Evolutionary conservation across 2,888 invertebrate genomes (phyloP).

Genomic region (Spatulosminthurus flaviceps): DNA sequence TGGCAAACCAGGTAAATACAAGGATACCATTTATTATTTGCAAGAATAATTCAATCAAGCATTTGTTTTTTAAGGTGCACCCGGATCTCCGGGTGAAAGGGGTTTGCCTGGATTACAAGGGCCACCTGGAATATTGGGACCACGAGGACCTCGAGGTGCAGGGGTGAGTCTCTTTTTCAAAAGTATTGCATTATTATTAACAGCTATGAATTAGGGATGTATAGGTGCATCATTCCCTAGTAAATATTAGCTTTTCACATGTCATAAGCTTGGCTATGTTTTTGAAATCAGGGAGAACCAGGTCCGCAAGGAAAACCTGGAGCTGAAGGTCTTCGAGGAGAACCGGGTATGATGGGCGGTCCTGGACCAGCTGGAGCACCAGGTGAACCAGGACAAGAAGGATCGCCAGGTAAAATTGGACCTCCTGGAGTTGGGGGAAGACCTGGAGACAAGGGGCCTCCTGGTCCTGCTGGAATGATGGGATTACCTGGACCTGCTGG

Average conservation of each 20-base stretch:
- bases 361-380: constrained; percentile 74
- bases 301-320: constrained; percentile 79
- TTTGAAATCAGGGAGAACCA: constrained; percentile 72
- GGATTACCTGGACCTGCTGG: constrained; percentile 77
- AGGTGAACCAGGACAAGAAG: constrained; percentile 73
- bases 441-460: constrained; percentile 80
- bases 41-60: not conserved
- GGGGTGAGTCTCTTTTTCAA: constrained; percentile 69
- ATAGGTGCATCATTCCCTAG: not conserved
- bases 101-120: constrained; percentile 74
- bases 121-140: constrained; percentile 73
- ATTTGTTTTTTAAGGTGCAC: constrained; percentile 64
- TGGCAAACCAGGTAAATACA: constrained; percentile 75
- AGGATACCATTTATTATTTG: not conserved
- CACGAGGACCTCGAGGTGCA: constrained; percentile 74
- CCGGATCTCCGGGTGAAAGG: constrained; percentile 75
- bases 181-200: too few species aligned
- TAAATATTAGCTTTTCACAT: not conserved
- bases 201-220: not conserved
- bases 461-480: constrained; percentile 73
- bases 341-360: constrained; percentile 72
- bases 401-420: constrained; percentile 64
- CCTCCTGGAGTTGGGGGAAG: constrained; percentile 77
- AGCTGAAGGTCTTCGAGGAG: constrained; percentile 77
- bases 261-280: not conserved